Percentiles rank a stretch among this genome's conserved stretches.
Conservation (phyloP, 2,888 invertebrate species). For the Brachylomia viminalis region DNA sequence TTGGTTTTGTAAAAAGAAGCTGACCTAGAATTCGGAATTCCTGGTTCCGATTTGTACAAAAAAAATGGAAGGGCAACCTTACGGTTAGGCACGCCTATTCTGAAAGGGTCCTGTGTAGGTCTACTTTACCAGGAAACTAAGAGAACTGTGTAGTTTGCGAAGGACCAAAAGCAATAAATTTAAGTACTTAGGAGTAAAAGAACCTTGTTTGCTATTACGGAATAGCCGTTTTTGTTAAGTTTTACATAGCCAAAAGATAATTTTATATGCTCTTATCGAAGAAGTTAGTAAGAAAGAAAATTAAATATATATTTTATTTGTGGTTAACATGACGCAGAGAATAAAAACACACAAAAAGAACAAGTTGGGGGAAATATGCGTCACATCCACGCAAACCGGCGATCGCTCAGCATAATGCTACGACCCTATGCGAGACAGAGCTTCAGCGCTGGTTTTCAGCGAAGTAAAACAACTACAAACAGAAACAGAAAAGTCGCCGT, state of each 20-base stretch:
- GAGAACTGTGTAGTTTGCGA: background rate
- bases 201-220: background rate
- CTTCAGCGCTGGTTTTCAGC: too few relatives aligned
- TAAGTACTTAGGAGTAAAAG: background rate
- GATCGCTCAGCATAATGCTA: too few relatives aligned
- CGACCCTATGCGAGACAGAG: too few relatives aligned
- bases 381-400: too few relatives aligned
- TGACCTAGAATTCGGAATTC: background rate
- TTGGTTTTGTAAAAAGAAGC: background rate
- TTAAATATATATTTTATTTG: too few relatives aligned
- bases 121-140: background rate
- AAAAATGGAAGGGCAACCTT: background rate
- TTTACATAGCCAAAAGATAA: background rate
- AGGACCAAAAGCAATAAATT: slow-evolving; percentile 7
- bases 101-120: background rate
- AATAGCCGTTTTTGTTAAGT: background rate
- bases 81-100: background rate
- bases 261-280: background rate
- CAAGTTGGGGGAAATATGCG: too few relatives aligned
- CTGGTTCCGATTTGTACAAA: background rate
- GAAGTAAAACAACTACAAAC: too few relatives aligned
- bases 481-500: too few relatives aligned
- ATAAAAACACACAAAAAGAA: too few relatives aligned
- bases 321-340: too few relatives aligned
- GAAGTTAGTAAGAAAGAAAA: background rate